phyloP scores from a whole-genome alignment of 2,888 invertebrate genomes.

The Cataglyphis altisquamis region DNA sequence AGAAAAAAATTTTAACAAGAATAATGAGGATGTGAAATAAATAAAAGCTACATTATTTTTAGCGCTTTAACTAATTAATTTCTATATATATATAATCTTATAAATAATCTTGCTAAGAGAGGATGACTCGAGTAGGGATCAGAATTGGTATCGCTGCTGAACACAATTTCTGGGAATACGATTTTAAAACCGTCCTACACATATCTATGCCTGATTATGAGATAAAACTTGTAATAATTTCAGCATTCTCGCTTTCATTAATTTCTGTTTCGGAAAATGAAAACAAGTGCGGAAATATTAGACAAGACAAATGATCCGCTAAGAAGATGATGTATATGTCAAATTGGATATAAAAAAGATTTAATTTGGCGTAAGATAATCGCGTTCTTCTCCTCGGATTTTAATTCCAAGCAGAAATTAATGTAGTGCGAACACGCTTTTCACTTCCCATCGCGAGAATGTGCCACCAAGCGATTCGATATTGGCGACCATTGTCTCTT shows the following conservation, averaged over 20 bases:
- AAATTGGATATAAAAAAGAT: conserved; percentile 42
- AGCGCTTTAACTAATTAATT: conserved; percentile 29
- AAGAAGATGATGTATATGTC: conserved; percentile 45
- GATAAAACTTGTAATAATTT: neutral
- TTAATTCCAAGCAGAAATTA: conserved; percentile 54
- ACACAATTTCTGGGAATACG: neutral
- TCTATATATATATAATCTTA: neutral
- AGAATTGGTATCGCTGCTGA: neutral
- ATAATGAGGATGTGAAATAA: neutral
- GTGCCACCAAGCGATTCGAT: conserved; percentile 49
- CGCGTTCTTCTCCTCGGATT: conserved; percentile 12
- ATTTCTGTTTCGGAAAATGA: conserved; percentile 16
- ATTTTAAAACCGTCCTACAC: neutral
- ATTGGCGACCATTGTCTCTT: conserved; percentile 37
- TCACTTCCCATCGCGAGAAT: conserved; percentile 38
- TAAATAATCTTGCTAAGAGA: neutral
- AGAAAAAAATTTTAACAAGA: neutral
- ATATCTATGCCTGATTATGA: neutral
- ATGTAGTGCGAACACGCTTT: conserved; percentile 45
- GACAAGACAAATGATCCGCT: conserved; percentile 39
- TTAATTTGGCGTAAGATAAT: conserved; percentile 51
- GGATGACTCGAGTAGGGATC: neutral
- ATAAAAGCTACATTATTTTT: conserved; percentile 11
- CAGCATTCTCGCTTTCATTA: neutral
- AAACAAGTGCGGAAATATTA: conserved; percentile 10